phyloP scores from a whole-genome alignment of 2,888 invertebrate genomes.

The Tricholauxania praeusta region DNA sequence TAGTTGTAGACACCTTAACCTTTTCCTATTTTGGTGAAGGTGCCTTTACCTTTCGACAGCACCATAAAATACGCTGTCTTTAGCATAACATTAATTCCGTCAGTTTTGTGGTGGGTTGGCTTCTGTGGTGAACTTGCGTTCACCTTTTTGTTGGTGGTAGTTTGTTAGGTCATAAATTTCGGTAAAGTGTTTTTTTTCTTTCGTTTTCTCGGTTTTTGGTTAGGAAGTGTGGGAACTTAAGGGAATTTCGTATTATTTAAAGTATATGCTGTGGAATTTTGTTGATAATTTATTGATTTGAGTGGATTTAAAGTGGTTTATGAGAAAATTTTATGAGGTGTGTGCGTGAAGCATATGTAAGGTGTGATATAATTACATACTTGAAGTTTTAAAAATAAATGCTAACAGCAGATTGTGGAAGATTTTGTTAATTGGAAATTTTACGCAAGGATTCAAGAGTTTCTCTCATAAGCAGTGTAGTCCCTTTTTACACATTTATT shows the following conservation, averaged over 20 bases:
- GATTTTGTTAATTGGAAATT: too few species aligned
- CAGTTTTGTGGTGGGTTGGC: slow-evolving; percentile 26
- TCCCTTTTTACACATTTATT: too few species aligned
- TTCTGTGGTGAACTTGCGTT: slow-evolving; percentile 33
- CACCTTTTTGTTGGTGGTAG: slow-evolving; percentile 12
- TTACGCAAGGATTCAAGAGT: too few species aligned
- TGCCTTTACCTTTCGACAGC: background rate
- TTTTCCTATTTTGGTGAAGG: slow-evolving; percentile 6
- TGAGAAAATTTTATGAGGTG: slow-evolving; percentile 17
- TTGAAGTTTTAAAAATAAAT: too few species aligned
- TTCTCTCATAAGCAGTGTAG: too few species aligned
- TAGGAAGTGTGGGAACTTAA: slow-evolving; percentile 16
- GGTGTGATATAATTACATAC: too few species aligned
- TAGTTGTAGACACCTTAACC: slow-evolving; percentile 54
- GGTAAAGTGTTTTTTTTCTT: slow-evolving; percentile 18
- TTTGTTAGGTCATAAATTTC: slow-evolving; percentile 20
- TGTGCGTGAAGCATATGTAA: too few species aligned
- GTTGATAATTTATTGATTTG: slow-evolving; percentile 50
- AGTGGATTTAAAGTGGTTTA: slow-evolving; percentile 52
- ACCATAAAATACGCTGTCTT: too few species aligned
- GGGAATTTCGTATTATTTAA: background rate
- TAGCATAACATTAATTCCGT: too few species aligned
- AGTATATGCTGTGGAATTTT: slow-evolving; percentile 14
- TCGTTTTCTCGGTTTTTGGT: background rate
- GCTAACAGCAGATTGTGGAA: too few species aligned